Base-by-base conservation (phyloP, 2,113 vertebrate genomes). In the Microcebus ravelobensis region DNA sequence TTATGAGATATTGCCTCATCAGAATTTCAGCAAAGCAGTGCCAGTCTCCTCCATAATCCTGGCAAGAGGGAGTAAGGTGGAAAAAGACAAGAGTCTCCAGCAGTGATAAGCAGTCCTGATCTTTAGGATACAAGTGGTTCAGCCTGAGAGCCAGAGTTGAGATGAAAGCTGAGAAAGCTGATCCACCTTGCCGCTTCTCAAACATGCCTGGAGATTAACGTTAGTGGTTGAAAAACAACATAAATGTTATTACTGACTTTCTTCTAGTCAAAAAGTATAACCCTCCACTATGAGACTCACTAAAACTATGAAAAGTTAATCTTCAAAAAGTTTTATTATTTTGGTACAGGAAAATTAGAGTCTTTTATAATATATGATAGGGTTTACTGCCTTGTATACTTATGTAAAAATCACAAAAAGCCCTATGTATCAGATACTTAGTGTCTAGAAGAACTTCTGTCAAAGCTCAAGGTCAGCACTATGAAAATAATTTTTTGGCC, bases 1-100 rank as follows among this genome's bases (percentile, higher is more conserved):
- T 79, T 59, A 59, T 85, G 61, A 83, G n/a, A 95, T 50, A 81
- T 10, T 77, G 29, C 48, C 27, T 94, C 42, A n/a, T 0, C 73
- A 68, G 61, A 74, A 97, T 91, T 95, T 97, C 91, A 93, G 67
- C 57, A 74, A 88, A 92, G 57, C 67, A 88, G 36, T 81, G 15
- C 17, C 67, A 86, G 31, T 48, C 15, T 86, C 55, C 39, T 39
- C 59, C 89, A 73, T 48, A 87, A 73, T 94, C 73, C 27, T 81
- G 67, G 52, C 70, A 76, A 87, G 39, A 95, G 42, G 63, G 3
- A 85, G 14, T 18, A 57, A 73, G n/a, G 27, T 79, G 31, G 61
- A 70, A 29, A 86, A 45, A 90, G 50, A 87, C 17, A 87, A 25
- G 55, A 15, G 25, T n/a, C 67, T 79, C 85, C 31, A 59, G 36